A percentile compares a stretch with the other conserved stretches of the same genome.
Evolutionary conservation across 2,888 invertebrate species (phyloP).

Genomic region (Embidobia sp.): DNA sequence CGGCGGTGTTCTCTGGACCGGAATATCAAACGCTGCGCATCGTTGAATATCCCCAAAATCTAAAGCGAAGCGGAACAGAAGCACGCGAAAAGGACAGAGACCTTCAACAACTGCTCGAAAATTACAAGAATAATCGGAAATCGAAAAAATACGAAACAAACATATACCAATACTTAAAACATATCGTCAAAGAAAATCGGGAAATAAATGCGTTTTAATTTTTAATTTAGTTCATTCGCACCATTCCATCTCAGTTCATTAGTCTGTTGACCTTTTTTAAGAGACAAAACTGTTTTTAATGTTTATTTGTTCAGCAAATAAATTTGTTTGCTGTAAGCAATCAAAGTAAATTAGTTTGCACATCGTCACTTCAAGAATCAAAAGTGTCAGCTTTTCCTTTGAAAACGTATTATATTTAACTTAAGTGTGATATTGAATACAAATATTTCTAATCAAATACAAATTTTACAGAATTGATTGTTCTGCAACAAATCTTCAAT

Average conservation of each 20-base stretch:
- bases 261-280: neutral
- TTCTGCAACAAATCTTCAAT: too few species aligned
- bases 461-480: too few species aligned
- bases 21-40: conserved; percentile 67
- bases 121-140: conserved; percentile 42
- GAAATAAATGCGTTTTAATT: conserved; percentile 55
- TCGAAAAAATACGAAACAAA: conserved; percentile 23
- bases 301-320: too few species aligned
- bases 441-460: too few species aligned
- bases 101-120: conserved; percentile 18
- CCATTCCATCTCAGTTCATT: conserved; percentile 16
- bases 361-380: too few species aligned
- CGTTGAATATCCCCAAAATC: conserved; percentile 61
- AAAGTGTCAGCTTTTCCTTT: too few species aligned
- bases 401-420: too few species aligned
- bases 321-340: too few species aligned
- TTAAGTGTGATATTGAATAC: too few species aligned
- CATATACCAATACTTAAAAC: too few species aligned
- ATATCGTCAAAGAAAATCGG: too few species aligned
- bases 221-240: conserved; percentile 45
- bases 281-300: conserved; percentile 2
- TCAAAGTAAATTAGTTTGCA: too few species aligned
- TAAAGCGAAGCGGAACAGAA: conserved; percentile 56
- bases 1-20: conserved; percentile 51
- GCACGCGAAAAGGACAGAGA: conserved; percentile 43